A percentile compares a stretch with the other conserved stretches of the same genome.
phyloP scores from a whole-genome alignment of 2,888 invertebrate genomes.

The Acanthococcus lagerstroemiae region DNA sequence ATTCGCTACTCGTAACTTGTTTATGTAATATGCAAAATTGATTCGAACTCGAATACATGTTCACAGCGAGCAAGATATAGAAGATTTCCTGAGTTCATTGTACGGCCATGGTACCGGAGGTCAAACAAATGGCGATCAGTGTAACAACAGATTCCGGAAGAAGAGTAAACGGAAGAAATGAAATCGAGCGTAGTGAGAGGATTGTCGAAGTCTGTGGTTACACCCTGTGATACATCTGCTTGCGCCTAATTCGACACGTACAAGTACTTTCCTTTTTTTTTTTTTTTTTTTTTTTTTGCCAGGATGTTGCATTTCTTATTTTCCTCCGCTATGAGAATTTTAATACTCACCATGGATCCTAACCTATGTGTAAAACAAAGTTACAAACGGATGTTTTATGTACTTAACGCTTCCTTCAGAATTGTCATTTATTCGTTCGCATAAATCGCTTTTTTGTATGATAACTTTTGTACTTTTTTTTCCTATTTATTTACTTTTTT shows the following conservation, averaged over 20 bases:
- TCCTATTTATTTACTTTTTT: neutral
- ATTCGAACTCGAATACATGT: no score
- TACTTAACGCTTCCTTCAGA: neutral
- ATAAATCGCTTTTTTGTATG: neutral
- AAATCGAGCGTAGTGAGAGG: neutral
- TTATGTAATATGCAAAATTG: no score
- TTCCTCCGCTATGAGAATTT: slow-evolving; percentile 2
- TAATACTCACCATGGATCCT: slow-evolving; percentile 26
- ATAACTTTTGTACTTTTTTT: neutral
- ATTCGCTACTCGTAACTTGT: no score
- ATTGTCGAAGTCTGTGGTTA: slow-evolving; percentile 17
- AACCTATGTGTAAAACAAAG: slow-evolving; percentile 24
- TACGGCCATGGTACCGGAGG: slow-evolving; percentile 43
- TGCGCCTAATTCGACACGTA: slow-evolving; percentile 10
- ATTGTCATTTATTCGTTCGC: neutral
- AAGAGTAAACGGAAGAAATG: slow-evolving; percentile 31
- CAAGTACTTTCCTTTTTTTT: neutral
- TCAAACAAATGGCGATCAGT: slow-evolving; percentile 30
- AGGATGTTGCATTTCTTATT: slow-evolving; percentile 14
- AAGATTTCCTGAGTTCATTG: slow-evolving; percentile 69
- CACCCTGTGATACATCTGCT: slow-evolving; percentile 28
- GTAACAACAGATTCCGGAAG: slow-evolving; percentile 29
- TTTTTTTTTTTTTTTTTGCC: slow-evolving; percentile 11
- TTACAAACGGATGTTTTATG: neutral
- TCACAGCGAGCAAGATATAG: slow-evolving; percentile 61